Evolutionary conservation across 2,797 vertebrate species (phyloP).

Genomic region (Chlorospingus flavigularis): DNA sequence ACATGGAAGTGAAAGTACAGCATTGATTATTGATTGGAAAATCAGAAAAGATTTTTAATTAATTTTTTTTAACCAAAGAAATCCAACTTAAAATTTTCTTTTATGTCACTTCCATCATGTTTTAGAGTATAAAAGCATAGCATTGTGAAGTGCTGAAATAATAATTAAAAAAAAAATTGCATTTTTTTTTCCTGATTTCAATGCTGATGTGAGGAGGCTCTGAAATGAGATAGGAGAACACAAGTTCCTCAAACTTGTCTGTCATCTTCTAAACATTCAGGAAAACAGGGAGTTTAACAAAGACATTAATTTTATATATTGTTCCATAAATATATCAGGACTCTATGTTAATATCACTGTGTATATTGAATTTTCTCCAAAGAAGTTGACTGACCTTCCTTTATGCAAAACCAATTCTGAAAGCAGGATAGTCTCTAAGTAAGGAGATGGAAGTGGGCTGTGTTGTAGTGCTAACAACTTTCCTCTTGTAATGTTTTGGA

Average conservation of each 20-base stretch:
- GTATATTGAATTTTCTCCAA: not conserved
- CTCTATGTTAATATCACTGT: not conserved
- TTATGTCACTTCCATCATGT: not conserved
- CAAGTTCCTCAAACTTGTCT: not conserved
- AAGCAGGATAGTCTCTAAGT: not conserved
- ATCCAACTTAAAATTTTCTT: not conserved
- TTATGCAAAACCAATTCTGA: not conserved
- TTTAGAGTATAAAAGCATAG: not conserved
- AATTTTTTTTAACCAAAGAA: not conserved
- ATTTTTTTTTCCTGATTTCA: not conserved
- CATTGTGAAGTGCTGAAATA: not conserved
- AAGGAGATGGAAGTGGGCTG: not conserved
- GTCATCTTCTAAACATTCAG: not conserved
- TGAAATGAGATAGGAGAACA: not conserved
- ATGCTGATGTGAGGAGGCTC: not conserved
- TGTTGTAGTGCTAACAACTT: not conserved
- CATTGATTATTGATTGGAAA: not conserved
- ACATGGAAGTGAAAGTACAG: not conserved
- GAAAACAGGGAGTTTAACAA: not conserved
- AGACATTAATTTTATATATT: not conserved
- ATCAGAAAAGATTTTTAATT: not conserved
- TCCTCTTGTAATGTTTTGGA: accelerated
- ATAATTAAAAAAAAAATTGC: not conserved
- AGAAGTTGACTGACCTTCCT: not conserved
- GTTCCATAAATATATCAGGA: not conserved